A percentile compares a stretch with the other conserved stretches of the same genome.
phyloP scores from a whole-genome alignment of 1,140 invertebrate species.

The Scaptomyza hsui region DNA sequence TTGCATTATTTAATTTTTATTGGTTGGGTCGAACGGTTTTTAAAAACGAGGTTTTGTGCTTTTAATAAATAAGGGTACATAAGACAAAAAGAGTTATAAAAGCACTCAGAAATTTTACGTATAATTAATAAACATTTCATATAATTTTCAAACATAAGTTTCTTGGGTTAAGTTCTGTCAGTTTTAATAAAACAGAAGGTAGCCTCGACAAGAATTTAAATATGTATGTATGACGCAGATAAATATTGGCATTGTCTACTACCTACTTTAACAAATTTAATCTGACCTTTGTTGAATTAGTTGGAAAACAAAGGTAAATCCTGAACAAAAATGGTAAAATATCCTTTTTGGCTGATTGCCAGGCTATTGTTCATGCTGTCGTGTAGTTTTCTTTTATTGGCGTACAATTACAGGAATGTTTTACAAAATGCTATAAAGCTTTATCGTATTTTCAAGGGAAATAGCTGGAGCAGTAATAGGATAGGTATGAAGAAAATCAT shows the following conservation, averaged over 20 bases:
- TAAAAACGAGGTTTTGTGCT: conserved; percentile 5
- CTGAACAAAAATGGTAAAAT: not conserved
- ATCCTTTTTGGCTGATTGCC: conserved; percentile 13
- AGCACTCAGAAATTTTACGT: too few species aligned
- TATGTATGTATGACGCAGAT: not conserved
- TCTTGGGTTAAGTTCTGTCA: too few species aligned
- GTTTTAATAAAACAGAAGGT: too few species aligned
- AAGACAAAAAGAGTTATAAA: too few species aligned
- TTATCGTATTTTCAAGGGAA: not conserved
- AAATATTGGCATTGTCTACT: not conserved
- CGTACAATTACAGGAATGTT: conserved; percentile 14
- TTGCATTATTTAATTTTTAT: conserved; percentile 32
- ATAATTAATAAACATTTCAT: too few species aligned
- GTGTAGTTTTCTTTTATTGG: not conserved
- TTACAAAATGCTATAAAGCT: not conserved
- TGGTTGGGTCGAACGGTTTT: not conserved
- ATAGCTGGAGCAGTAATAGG: not conserved
- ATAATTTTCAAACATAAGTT: too few species aligned
- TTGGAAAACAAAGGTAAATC: conserved; percentile 8
- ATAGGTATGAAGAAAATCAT: conserved; percentile 3
- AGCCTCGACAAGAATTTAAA: too few species aligned
- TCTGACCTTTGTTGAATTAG: conserved; percentile 5
- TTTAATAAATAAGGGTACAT: conserved; percentile 18
- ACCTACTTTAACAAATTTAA: not conserved
- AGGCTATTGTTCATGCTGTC: conserved; percentile 6